Percentiles rank a stretch among this genome's conserved stretches.
These are phyloP conservation scores for Crocuta crocuta DNA, from an alignment of 2,113 vertebrate species.

Conservation along the genomic window DNA sequence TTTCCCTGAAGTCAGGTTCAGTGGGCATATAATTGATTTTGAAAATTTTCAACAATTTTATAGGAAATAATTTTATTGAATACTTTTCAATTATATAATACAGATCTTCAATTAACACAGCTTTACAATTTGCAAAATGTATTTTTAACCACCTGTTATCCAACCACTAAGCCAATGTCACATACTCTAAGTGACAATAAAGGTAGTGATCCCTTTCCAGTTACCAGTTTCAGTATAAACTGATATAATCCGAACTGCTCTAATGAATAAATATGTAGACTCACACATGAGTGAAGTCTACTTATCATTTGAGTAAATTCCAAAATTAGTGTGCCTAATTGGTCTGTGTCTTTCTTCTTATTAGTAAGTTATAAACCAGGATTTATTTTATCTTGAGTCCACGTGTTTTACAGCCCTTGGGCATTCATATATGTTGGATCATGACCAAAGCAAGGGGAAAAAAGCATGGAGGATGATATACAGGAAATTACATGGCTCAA, in stretches of 20 bases:
- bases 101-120: not conserved
- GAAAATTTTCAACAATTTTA: not conserved
- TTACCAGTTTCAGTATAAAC: not conserved
- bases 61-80: not conserved
- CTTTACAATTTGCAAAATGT: not conserved
- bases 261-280: not conserved
- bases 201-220: not conserved
- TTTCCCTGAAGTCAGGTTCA: not conserved
- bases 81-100: not conserved
- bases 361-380: not conserved
- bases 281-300: not conserved
- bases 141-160: not conserved
- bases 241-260: not conserved
- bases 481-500: not conserved
- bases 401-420: not conserved
- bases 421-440: not conserved
- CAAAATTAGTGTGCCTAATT: not conserved
- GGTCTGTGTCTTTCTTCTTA: not conserved
- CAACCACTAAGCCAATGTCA: not conserved
- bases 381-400: not conserved
- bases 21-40: not conserved
- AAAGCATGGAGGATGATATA: not conserved
- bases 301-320: not conserved
- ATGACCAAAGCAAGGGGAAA: not conserved
- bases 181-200: not conserved